Base-by-base conservation (phyloP, 2,797 vertebrate genomes). In the Adelosebastes latens region DNA sequence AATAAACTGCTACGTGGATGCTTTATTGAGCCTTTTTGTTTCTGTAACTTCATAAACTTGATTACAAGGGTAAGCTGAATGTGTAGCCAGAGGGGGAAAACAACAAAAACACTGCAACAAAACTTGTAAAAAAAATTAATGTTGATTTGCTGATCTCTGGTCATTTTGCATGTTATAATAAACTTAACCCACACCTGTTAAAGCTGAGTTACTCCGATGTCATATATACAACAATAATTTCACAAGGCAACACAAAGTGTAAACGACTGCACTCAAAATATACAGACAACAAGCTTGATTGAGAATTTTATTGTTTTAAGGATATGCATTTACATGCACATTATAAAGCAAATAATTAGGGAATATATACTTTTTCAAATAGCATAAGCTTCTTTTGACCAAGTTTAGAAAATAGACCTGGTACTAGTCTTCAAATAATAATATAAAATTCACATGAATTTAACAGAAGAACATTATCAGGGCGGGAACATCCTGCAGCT, bases 311-410 rank as follows among this genome's bases (percentile, higher is more conserved):
- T 97, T 97, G 96, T n/a, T 97, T 84, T 96, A 96, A 97, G 90
- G 89, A 95, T 97, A 97, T 95, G 97, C 96, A 97, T 96, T 96
- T 96, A 97, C 95, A 97, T 96, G 96, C 97, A 95, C 95, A 95
- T 96, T 96, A 94, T 72, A 95, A 96, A 97, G 96, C 95, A 96
- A 78, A 82, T 80, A 95, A 97, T 96, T 75, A 89, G 94, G 96
- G 96, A 95, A 97, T 95, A 95, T 95, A 97, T 71, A 61, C 32
- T 49, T 97, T 96, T 96, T 96, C 95, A 97, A 95, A 97, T 92
- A 96, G 81, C 84, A 92, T 93, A 96, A 93, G 95, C 95, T 91
- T 95, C 91, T 96, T 94, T 84, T 76, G 77, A 89, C 89, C 83
- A 87, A 91, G 87, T 87, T 87, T 79, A 95, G 88, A 93, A 96